Base-by-base conservation (phyloP, 2,888 invertebrate species). In the Miltochrista miniata region DNA sequence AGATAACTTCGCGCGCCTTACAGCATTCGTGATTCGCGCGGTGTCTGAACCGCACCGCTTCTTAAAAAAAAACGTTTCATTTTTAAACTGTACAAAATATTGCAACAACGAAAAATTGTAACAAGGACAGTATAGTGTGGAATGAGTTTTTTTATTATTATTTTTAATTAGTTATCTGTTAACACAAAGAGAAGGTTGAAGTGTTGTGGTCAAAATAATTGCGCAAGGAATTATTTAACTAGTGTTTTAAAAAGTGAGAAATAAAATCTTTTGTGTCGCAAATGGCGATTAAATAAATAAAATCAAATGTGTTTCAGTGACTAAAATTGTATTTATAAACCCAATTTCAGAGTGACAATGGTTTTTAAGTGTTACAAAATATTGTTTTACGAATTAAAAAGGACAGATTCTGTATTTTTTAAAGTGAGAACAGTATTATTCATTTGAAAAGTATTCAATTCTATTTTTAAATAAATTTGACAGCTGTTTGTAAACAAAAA, bases 1-100 rank as follows among this genome's bases (percentile, higher is more conserved):
- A n/a, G 51, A 43, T 61, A 34, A 24, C 36, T 49, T 51, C 43
- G 62, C 70, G 55, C 51, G 47, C 43, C 39, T 13, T 12, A 45
- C 41, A 45, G 35, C 52, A 40, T 13, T 45, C 45, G 33, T 39
- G 35, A 11, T 8, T 18, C 18, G 42, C 35, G 18, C n/a, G n/a
- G 45, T 15, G 45, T 48, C 50, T 47, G 44, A 54, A 49, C 50
- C 51, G 42, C 48, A 48, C 51, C 14, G 38, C 31, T 44, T 38
- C 30, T 15, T 34, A 39, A 41, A 37, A 11, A 34, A 12, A 31
- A 31, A 42, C 35, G n/a, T 33, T 39, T 11, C 14, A n/a, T 1
- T 36, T 37, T 39, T 41, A 30, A 48, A 48, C 18, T n/a, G 37
- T 31, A 10, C 12, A 13, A 30, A 35, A 45, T 29, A 35, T 48